Evolutionary conservation across 2,797 vertebrate genomes (phyloP).

Genomic region (Dermochelys coriacea): DNA sequence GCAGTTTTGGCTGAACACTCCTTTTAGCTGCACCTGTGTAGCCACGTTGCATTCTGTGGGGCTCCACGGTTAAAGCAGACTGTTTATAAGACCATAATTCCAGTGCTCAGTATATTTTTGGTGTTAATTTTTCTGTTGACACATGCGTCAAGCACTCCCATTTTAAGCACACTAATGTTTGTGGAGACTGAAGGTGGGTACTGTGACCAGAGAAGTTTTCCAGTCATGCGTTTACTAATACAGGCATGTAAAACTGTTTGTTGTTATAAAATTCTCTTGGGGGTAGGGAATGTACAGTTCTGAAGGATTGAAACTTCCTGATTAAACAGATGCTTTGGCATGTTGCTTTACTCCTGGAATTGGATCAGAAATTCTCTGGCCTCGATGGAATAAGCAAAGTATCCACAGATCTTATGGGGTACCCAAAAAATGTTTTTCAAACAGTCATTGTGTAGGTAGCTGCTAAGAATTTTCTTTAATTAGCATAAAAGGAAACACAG

Average conservation of each 20-base stretch:
- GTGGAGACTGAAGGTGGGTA: neutral
- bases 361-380: neutral
- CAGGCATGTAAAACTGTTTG: neutral
- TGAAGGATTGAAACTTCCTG: neutral
- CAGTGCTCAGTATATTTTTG: neutral
- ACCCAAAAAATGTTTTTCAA: accelerated
- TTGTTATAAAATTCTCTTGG: neutral
- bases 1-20: neutral
- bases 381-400: neutral
- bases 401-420: neutral
- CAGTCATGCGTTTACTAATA: neutral
- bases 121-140: neutral
- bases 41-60: accelerated
- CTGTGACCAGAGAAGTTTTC: neutral
- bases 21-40: neutral
- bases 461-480: neutral
- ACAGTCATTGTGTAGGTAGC: neutral
- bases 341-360: neutral
- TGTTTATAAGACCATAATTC: neutral
- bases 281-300: neutral
- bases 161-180: accelerated
- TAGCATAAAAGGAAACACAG: neutral
- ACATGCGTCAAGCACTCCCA: neutral
- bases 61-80: neutral
- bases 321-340: neutral